Evolutionary conservation across 2,888 invertebrate species (phyloP).

Genomic region (Aphidius colemani): DNA sequence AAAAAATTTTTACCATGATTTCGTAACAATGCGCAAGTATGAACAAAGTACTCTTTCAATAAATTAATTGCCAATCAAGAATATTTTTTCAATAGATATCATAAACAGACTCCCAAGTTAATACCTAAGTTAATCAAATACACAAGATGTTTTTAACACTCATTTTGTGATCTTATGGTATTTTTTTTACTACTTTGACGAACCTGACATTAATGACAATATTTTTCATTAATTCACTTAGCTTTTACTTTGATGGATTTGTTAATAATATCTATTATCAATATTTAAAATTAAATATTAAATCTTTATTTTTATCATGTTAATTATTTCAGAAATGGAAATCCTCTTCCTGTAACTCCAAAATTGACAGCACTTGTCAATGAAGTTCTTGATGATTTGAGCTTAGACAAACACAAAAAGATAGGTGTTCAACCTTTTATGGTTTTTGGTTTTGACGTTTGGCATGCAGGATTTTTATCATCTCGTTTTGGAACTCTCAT

Average conservation of each 20-base stretch:
- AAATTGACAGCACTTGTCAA: conserved; percentile 63
- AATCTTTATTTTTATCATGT: too few relatives aligned
- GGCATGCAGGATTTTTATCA: conserved; percentile 68
- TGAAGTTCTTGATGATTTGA: conserved; percentile 67
- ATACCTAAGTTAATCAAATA: too few relatives aligned
- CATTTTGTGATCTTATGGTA: too few relatives aligned
- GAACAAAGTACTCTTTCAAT: conserved; percentile 32
- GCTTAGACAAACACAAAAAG: conserved; percentile 62
- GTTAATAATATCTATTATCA: too few relatives aligned
- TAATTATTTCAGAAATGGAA: conserved; percentile 63
- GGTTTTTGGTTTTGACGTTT: conserved; percentile 75
- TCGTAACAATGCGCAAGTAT: conserved; percentile 71
- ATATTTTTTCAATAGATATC: conserved; percentile 9
- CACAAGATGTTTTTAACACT: too few relatives aligned
- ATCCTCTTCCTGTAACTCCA: conserved; percentile 64
- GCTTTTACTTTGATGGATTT: too few relatives aligned
- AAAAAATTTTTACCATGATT: conserved; percentile 64
- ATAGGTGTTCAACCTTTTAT: conserved; percentile 69
- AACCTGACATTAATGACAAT: too few relatives aligned
- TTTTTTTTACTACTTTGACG: too few relatives aligned
- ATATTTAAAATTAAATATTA: too few relatives aligned
- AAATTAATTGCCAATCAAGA: not conserved
- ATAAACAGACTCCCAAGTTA: not conserved
- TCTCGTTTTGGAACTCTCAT: conserved; percentile 68
- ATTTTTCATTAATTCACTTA: too few relatives aligned